Base-by-base conservation (phyloP, 2,888 invertebrate genomes). In the Ectropis crepuscularia region DNA sequence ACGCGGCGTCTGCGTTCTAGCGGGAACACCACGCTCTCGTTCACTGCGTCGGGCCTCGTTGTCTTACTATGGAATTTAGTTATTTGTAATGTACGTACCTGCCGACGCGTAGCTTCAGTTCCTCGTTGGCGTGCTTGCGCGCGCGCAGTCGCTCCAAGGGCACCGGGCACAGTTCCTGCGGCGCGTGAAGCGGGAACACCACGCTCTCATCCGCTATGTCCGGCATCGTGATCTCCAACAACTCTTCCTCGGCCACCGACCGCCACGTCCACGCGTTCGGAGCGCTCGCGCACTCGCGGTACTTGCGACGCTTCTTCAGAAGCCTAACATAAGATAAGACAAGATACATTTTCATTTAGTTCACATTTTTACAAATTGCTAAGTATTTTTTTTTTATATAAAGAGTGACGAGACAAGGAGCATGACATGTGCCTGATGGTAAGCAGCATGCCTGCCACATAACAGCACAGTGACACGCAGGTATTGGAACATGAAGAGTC, bases 231-330 rank as follows among this genome's bases (percentile, higher is more conserved):
- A 89, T 83, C 85, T 89, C 88, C 53, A 91, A 77, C 53, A 89
- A 65, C 53, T 92, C 92, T 10, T 86, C 76, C 38, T 86, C 86
- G 10, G 83, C 80, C 6, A 82, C 83, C 0, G 85, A 83, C 28
- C 76, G 71, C 92, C 92, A 93, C 58, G 86, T 84, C 92, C 92
- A 93, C 16, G 89, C 89, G 74, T 75, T 72, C 2, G 73, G 54
- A 11, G 88, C 84, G 7, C 69, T 51, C 47, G 81, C 75, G 0
- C 78, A 50, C 72, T 78, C 81, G 53, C 85, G 86, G 72, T 86
- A 85, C 69, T 81, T 85, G 64, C 93, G 92, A 0, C 83, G 89
- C 48, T 81, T 85, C 63, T 68, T 71, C 10, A 93, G 68, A 12
- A 93, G 66, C 8, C 92, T 72, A 53, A 28, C 16, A n/a, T n/a